phyloP scores from a whole-genome alignment of 2,113 vertebrate genomes.

The Limanda limanda region DNA sequence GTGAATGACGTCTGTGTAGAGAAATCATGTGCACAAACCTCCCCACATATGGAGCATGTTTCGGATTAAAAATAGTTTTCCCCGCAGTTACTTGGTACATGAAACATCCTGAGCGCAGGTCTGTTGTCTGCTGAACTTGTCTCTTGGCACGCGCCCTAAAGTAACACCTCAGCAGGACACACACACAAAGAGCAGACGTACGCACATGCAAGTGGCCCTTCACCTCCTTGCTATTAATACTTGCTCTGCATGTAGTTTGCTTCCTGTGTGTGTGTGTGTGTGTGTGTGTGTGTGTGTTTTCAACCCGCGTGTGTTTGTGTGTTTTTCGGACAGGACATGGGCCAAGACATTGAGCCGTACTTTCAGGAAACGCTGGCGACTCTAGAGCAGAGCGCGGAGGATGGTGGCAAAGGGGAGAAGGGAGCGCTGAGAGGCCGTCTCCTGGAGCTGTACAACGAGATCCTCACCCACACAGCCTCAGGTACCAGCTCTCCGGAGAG shows the following conservation, averaged over 20 bases:
- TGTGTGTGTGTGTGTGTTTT: conserved; percentile 20
- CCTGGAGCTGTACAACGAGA: conserved; percentile 81
- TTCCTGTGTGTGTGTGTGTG: conserved; percentile 23
- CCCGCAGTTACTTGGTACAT: too few species aligned
- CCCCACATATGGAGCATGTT: not conserved
- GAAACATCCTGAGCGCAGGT: conserved; percentile 35
- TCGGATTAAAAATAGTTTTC: conserved; percentile 1
- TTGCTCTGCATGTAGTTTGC: conserved; percentile 51
- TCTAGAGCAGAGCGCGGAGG: conserved; percentile 77
- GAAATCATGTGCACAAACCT: not conserved
- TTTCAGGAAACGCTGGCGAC: conserved; percentile 87
- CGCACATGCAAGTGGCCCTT: conserved; percentile 39
- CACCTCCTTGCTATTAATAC: conserved; percentile 62
- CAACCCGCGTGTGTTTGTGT: too few species aligned
- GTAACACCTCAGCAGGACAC: conserved; percentile 57
- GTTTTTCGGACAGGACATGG: conserved; percentile 80
- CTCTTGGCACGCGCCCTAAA: conserved; percentile 55
- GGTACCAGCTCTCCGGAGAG: conserved; percentile 67
- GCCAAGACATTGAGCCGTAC: conserved; percentile 79
- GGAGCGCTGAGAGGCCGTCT: conserved; percentile 75
- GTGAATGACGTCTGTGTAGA: not conserved
- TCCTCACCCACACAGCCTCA: conserved; percentile 73
- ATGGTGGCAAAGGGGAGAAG: conserved; percentile 51
- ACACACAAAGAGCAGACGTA: conserved; percentile 6
- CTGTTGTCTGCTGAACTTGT: conserved; percentile 32